Percentiles rank a stretch among this genome's conserved stretches.
phyloP scores from a whole-genome alignment of 2,797 vertebrate genomes.

The Morelia viridis region DNA sequence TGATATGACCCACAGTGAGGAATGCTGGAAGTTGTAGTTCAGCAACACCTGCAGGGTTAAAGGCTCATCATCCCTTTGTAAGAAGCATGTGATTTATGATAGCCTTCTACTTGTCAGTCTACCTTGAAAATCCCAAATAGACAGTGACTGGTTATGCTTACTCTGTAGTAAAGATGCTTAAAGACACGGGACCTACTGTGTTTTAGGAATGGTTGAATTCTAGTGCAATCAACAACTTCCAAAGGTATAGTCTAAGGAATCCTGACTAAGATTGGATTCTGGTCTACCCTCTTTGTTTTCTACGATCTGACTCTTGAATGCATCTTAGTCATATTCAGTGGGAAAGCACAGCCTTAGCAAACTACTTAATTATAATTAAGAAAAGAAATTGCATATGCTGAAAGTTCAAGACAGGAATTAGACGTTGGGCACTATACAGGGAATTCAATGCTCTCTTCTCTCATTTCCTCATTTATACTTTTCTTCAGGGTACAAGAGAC shows the following conservation, averaged over 20 bases:
- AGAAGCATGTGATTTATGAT: background rate
- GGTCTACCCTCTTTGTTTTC: background rate
- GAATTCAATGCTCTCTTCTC: background rate
- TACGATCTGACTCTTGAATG: background rate
- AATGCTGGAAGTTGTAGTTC: background rate
- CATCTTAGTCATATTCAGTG: constrained; percentile 1
- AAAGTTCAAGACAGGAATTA: constrained; percentile 35
- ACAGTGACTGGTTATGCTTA: background rate
- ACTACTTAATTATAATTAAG: constrained; percentile 20
- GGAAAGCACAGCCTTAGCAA: constrained; percentile 17
- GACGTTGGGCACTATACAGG: rapidly evolving
- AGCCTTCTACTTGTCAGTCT: background rate
- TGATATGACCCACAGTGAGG: background rate
- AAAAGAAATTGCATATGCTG: constrained; percentile 7
- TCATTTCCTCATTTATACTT: constrained; percentile 20
- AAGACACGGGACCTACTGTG: background rate
- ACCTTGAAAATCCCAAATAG: background rate
- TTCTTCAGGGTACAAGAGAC: constrained; percentile 6
- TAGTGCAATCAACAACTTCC: background rate
- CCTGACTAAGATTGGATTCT: background rate
- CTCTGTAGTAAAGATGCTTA: background rate
- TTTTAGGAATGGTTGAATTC: background rate
- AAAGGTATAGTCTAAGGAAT: background rate
- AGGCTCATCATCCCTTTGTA: background rate
- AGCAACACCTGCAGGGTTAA: background rate